phyloP scores from a whole-genome alignment of 2,888 invertebrate species.

The Drosophila birchii region DNA sequence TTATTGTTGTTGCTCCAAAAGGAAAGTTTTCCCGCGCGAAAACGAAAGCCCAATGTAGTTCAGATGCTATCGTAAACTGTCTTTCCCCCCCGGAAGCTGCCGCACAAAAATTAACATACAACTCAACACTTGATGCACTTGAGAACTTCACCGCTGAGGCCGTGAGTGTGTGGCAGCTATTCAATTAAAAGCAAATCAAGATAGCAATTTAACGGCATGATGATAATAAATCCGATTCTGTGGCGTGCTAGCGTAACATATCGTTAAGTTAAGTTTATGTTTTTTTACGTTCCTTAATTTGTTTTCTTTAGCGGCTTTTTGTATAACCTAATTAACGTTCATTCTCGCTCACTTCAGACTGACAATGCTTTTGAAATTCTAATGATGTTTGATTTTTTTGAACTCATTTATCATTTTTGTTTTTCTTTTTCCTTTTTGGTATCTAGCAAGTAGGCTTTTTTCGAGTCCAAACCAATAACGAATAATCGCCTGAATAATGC shows the following conservation, averaged over 20 bases:
- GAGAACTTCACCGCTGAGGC: constrained; percentile 9
- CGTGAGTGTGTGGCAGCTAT: background rate
- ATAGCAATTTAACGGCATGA: constrained; percentile 27
- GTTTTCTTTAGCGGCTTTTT: constrained; percentile 18
- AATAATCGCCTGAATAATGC: constrained; percentile 51
- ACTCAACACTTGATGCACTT: background rate
- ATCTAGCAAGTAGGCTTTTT: background rate
- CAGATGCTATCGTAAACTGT: background rate
- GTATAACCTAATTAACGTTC: constrained; percentile 21
- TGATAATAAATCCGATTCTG: constrained; percentile 36
- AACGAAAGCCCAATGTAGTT: constrained; percentile 23
- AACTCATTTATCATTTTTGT: constrained; percentile 38
- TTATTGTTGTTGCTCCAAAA: constrained; percentile 6
- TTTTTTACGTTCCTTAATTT: background rate
- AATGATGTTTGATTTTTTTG: background rate
- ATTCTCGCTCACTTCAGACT: constrained; percentile 7
- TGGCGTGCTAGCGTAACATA: constrained; percentile 20
- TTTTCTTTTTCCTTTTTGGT: constrained; percentile 16
- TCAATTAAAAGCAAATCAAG: constrained; percentile 42
- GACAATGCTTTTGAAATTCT: constrained; percentile 9
- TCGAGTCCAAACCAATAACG: constrained; percentile 11
- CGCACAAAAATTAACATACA: constrained; percentile 11
- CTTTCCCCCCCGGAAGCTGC: constrained; percentile 11
- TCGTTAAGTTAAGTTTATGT: constrained; percentile 9
- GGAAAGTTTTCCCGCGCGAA: constrained; percentile 30